Evolutionary conservation across 2,888 invertebrate genomes (phyloP), one percentile per base, ranked within the genome.

Genomic region (Drosophila macrospina): DNA sequence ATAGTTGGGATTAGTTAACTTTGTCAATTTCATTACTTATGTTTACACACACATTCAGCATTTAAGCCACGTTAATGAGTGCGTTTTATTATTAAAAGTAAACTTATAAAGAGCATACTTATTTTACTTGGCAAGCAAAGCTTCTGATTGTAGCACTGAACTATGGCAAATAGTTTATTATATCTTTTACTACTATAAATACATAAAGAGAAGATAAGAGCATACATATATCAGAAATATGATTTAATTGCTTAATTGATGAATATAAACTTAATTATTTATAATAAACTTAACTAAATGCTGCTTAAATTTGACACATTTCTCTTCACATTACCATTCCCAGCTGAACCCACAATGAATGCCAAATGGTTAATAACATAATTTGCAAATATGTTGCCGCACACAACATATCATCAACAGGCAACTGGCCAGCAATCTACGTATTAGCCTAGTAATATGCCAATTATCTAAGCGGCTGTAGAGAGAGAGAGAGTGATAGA

Each of bases 401-500:
- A 36, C 7, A 30, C 20, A 20, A 20, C 39, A 52, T 44, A 44
- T 44, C 26, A 16, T 32, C 7, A 13, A 8, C 73, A 64, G 8
- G 10, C 5, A 7, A 7, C 20, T 20, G 34, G 5, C 2, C 11
- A 41, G 32, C 15, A 15, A 48, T 37, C 30, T 39, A 36, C 52
- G 15, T 39, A 51, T 42, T 44, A 42, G 52, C 16, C 41, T 32
- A 11, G 55, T 34, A 51, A 71, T 60, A 30, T 37, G 1, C 56
- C 66, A 71, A 72, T 74, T 52, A 45, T 36, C 54, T 48, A 8
- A 26, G 13, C 26, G n/a, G 15, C 6, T 1, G 10, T 20, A 15
- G 24, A 10, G 13, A 30, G 37, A n/a, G 11, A 20, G 20, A 20
- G 11, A 16, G 61, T 52, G 20, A 20, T 1, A 34, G 28, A 24